Evolutionary conservation across 2,888 invertebrate genomes (phyloP), one percentile per base, ranked within the genome.

Genomic region (Acanthococcus lagerstroemiae): DNA sequence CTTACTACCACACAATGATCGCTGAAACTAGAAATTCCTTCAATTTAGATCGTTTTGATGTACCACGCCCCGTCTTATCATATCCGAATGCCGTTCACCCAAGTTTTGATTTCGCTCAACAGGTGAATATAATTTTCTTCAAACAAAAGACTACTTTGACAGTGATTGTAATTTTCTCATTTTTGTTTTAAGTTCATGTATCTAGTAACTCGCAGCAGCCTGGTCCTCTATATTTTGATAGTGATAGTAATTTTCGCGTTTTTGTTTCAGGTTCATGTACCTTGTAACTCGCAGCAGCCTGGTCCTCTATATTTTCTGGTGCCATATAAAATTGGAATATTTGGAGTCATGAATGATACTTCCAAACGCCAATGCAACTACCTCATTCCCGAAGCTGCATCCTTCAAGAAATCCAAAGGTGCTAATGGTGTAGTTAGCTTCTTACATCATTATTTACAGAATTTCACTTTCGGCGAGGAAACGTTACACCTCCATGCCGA

Each of bases 91-190:
- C 48, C 6, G 19, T 50, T 6, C 67, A 67, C 45, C 67, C 60
- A 25, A 69, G 65, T 61, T 68, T 69, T 54, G 66, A 69, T 52
- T 48, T 68, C 66, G 69, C 66, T 17, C 67, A 68, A 19, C 68
- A 69, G 27, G 4, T 48, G 19, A 48, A 48, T 30, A 30, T n/a
- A n/a, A n/a, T n/a, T n/a, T n/a, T n/a, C n/a, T n/a, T n/a, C n/a
- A n/a, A n/a, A n/a, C n/a, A n/a, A n/a, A n/a, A n/a, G n/a, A n/a
- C n/a, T n/a, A n/a, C n/a, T n/a, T n/a, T n/a, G n/a, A n/a, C n/a
- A n/a, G n/a, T n/a, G n/a, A n/a, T n/a, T n/a, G n/a, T n/a, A n/a
- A n/a, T n/a, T n/a, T n/a, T n/a, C n/a, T n/a, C n/a, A n/a, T n/a
- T n/a, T n/a, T n/a, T n/a, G n/a, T n/a, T n/a, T n/a, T n/a, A 67